A percentile compares a stretch with the other conserved stretches of the same genome.
Conservation (phyloP, 92 coral and sea anemone species). For the Umimayanthus kanabou region DNA sequence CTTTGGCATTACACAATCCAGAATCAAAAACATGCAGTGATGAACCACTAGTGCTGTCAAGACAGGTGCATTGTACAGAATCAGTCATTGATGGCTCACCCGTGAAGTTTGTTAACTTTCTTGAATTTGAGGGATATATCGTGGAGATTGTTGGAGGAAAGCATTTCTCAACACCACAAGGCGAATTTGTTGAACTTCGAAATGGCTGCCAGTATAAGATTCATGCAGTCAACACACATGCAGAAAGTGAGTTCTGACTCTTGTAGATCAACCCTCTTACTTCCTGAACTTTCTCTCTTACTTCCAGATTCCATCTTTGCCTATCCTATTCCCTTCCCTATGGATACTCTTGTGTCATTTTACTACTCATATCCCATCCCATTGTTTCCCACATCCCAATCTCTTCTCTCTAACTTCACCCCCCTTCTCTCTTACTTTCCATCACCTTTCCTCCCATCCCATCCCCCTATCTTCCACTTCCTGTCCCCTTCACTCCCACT, state of each 20-base stretch:
- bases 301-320: too few relatives aligned
- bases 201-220: conserved; percentile 53
- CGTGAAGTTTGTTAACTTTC: background rate
- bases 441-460: too few relatives aligned
- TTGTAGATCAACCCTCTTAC: background rate
- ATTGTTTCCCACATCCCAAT: too few relatives aligned
- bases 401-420: too few relatives aligned
- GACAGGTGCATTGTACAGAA: background rate
- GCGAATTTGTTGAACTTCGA: conserved; percentile 53
- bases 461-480: background rate
- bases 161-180: conserved; percentile 48
- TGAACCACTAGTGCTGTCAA: background rate
- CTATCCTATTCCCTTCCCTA: background rate
- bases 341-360: background rate
- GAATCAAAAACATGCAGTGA: too few relatives aligned
- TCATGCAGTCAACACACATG: conserved; percentile 40
- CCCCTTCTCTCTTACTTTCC: background rate
- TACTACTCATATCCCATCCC: background rate
- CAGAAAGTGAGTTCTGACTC: conserved; percentile 33
- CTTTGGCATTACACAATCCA: background rate
- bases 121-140: conserved; percentile 24
- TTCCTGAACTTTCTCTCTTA: background rate
- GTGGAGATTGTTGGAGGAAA: conserved; percentile 59
- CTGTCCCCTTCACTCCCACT: background rate
- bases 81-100: background rate